Percentiles rank a stretch among this genome's conserved stretches.
Evolutionary conservation across 2,888 invertebrate genomes (phyloP).

Genomic region (Carabus problematicus): DNA sequence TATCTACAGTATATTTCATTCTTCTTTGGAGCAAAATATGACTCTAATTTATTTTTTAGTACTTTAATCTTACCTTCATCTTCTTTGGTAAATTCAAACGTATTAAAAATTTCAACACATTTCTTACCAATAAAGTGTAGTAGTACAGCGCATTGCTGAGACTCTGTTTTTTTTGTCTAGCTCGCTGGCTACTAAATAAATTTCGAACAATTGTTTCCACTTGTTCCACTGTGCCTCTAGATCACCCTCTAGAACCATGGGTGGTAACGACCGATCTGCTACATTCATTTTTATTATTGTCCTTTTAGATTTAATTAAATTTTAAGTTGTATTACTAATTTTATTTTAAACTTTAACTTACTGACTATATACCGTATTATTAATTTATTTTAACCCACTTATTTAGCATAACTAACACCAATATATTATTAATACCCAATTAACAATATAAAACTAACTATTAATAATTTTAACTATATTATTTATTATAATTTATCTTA

Average conservation of each 20-base stretch:
- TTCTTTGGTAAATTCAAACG: slow-evolving; percentile 38
- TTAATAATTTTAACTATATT: too few species aligned
- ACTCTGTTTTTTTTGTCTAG: slow-evolving; percentile 11
- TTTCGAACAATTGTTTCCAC: slow-evolving; percentile 38
- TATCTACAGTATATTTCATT: slow-evolving; percentile 43
- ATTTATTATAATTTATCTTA: too few species aligned
- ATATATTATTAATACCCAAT: too few species aligned
- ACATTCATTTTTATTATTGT: too few species aligned
- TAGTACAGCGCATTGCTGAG: slow-evolving; percentile 37
- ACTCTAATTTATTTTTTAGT: slow-evolving; percentile 41
- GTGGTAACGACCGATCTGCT: neutral
- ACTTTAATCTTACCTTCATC: slow-evolving; percentile 31
- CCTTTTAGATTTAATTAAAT: neutral
- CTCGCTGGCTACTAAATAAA: slow-evolving; percentile 41
- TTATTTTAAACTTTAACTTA: too few species aligned
- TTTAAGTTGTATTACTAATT: too few species aligned
- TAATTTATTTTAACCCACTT: too few species aligned
- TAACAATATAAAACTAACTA: too few species aligned
- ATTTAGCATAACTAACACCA: too few species aligned
- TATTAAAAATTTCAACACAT: slow-evolving; percentile 43
- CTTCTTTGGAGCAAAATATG: slow-evolving; percentile 43
- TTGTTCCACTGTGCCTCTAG: slow-evolving; percentile 44
- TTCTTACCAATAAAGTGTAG: too few species aligned
- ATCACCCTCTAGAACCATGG: slow-evolving; percentile 44
- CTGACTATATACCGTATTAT: too few species aligned